These are phyloP conservation scores for Pseudolaguvia tuberculata DNA, from an alignment of 2,113 vertebrate genomes.

Conservation along the genomic window DNA sequence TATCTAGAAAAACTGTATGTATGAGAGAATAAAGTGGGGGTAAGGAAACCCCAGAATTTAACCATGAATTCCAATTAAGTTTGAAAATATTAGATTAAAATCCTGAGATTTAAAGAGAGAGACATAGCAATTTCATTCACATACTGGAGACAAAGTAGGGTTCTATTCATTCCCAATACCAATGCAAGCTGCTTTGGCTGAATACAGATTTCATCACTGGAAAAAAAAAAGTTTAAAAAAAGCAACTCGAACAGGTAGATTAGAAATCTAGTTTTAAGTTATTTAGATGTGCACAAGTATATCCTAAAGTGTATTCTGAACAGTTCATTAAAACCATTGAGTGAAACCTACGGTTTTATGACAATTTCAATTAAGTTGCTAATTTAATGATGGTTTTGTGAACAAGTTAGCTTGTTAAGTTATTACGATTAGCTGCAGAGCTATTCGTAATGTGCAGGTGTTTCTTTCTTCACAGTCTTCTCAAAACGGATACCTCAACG, in stretches of 20 bases:
- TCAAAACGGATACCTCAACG: constrained; percentile 94
- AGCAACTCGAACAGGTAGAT: neutral
- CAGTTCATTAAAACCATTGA: neutral
- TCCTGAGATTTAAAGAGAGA: too few species aligned
- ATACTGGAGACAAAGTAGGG: too few species aligned
- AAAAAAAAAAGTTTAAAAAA: too few species aligned
- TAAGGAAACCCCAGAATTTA: too few species aligned
- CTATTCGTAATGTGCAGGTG: constrained; percentile 67
- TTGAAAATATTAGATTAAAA: too few species aligned
- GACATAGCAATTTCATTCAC: too few species aligned
- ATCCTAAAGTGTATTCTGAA: neutral
- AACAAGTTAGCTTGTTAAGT: constrained; percentile 27
- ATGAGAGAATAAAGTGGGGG: too few species aligned
- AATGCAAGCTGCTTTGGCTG: too few species aligned
- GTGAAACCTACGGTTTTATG: neutral
- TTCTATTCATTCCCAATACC: too few species aligned
- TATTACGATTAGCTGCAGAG: constrained; percentile 21
- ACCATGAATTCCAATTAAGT: too few species aligned
- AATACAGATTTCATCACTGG: too few species aligned
- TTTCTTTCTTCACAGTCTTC: constrained; percentile 82
- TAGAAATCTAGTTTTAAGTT: neutral
- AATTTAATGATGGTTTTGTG: neutral
- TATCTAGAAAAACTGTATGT: too few species aligned
- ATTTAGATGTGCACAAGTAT: neutral
- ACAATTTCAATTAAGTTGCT: neutral